phyloP scores from a whole-genome alignment of 2,113 vertebrate species.

The Parus major region DNA sequence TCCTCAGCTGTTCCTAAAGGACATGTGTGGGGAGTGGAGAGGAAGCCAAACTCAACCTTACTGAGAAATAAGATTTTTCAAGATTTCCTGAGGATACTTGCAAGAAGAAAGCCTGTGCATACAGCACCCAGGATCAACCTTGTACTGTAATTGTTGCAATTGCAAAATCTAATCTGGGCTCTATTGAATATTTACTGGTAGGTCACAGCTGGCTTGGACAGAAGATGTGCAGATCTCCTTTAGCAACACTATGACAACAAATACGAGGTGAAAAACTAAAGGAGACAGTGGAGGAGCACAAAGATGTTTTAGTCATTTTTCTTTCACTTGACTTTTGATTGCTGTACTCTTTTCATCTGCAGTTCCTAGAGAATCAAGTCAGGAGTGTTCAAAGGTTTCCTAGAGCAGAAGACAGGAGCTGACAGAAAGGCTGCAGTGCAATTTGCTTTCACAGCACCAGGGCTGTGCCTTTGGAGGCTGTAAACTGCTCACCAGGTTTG shows the following conservation, averaged over 20 bases:
- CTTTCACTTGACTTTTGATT: constrained; percentile 17
- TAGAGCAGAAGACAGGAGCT: not conserved
- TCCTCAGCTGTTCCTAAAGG: not conserved
- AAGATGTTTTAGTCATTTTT: not conserved
- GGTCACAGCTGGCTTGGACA: constrained; percentile 39
- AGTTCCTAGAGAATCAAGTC: constrained; percentile 11
- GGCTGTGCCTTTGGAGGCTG: not conserved
- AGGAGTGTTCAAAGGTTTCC: constrained; percentile 16
- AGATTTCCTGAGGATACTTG: not conserved
- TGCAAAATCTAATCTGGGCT: constrained; percentile 40
- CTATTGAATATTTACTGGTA: constrained; percentile 47
- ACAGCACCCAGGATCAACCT: not conserved
- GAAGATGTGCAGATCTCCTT: constrained; percentile 32
- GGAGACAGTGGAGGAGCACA: not conserved
- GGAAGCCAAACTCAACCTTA: not conserved
- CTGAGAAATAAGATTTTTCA: not conserved
- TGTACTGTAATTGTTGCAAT: not conserved
- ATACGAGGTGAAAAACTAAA: not conserved
- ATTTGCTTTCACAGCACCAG: not conserved
- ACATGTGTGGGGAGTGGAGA: not conserved
- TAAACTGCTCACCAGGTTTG: not conserved
- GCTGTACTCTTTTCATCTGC: constrained; percentile 6
- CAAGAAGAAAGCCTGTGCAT: not conserved
- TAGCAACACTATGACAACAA: constrained; percentile 3
- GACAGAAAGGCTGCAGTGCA: not conserved